Base-by-base conservation (phyloP, 92 coral and sea anemone species). In the Plumapathes pennacea region DNA sequence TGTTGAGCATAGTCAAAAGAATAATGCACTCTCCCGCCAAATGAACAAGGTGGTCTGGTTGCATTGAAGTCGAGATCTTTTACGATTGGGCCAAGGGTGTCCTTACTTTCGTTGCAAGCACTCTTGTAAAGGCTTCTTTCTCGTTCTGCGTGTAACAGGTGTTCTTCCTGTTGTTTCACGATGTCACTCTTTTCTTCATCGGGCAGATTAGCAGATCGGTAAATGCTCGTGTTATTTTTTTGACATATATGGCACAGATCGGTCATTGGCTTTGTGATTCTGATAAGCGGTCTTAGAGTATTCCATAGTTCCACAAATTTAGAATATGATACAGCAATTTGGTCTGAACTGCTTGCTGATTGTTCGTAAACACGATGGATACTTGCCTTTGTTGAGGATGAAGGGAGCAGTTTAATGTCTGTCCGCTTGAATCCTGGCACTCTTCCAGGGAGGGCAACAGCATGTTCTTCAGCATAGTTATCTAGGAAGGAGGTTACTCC, bases 1-100 rank as follows among this genome's bases (percentile, higher is more conserved):
- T 72, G 75, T 22, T 72, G 81, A 7, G 76, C 81, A 27, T 63
- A 72, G 51, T 72, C 81, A 52, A 55, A 80, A 22, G 85, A 80
- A 26, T 63, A 71, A 12, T 79, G 76, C 54, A 62, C 28, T 19
- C 54, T 60, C 19, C 52, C 40, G 2, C 47, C 10, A 18, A 64
- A 27, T 4, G 85, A 54, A 49, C 86, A 71, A 19, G 74, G 34
- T 12, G 33, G 13, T 40, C 60, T 24, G 4, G 48, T 54, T 1
- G 43, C 17, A 7, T 58, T 54, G 38, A 51, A 38, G 17, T 53
- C 40, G 2, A 39, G 11, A 31, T 7, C 12, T 13, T 9, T 15
- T 37, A 25, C 30, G 20, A 5, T 10, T 3, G 32, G 29, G 5
- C n/a, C 34, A 3, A 50, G 0, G 47, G 10, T 40, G 4, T 28